These are phyloP conservation scores for Quadriops clusia DNA, from an alignment of 2,888 invertebrate genomes.

Conservation along the genomic window DNA sequence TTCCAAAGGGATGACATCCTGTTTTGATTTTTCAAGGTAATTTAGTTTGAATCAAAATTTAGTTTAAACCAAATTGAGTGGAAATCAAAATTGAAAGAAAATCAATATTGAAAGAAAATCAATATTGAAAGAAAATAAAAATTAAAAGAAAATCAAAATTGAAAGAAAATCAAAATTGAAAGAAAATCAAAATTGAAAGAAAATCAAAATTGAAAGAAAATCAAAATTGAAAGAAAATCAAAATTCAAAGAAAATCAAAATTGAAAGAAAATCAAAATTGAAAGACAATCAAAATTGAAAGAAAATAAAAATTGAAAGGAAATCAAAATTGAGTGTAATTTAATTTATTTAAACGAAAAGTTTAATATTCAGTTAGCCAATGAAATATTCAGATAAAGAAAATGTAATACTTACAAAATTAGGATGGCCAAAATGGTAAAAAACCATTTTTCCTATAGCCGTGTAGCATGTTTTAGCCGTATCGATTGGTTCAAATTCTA, in stretches of 20 bases:
- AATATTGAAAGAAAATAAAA: no score
- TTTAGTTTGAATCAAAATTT: no score
- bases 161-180: no score
- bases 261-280: not conserved
- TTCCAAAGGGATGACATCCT: constrained; percentile 51
- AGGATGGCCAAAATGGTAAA: constrained; percentile 35
- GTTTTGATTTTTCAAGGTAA: constrained; percentile 9
- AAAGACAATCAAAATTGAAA: no score
- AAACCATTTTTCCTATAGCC: constrained; percentile 22
- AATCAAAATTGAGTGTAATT: no score
- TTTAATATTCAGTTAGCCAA: no score
- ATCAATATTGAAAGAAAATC: not conserved
- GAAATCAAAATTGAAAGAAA: no score
- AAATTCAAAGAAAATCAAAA: not conserved
- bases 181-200: not conserved
- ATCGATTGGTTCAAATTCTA: constrained; percentile 23
- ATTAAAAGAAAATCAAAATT: no score
- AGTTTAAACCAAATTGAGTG: no score
- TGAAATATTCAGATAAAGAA: no score
- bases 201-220: not conserved
- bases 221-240: not conserved
- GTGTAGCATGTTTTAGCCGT: constrained; percentile 21
- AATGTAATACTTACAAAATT: constrained; percentile 26
- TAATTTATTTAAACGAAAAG: no score
- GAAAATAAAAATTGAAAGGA: no score